Base-by-base conservation (phyloP, 2,797 vertebrate genomes). In the Liparis tanakae region DNA sequence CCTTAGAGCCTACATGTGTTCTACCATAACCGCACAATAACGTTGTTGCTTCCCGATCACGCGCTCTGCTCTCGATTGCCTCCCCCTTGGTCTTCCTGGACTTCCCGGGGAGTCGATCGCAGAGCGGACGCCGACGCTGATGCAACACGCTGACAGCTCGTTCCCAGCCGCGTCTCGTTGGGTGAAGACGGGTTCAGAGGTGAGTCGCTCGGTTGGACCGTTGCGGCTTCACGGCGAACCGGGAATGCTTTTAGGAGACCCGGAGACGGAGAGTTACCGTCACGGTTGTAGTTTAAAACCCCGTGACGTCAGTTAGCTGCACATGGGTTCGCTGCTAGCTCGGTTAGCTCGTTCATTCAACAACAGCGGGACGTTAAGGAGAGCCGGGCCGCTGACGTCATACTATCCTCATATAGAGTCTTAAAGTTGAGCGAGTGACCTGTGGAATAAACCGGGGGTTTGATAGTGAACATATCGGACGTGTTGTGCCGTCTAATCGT, bases 71-170 rank as follows among this genome's bases (percentile, higher is more conserved):
- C 58, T 92, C 84, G 83, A 88, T 85, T 91, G 74, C 76, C 91
- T 79, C 69, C 1, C 5, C 78, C n/a, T n/a, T n/a, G n/a, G n/a
- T n/a, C n/a, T n/a, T n/a, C n/a, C 85, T 82, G 68, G 4, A 43
- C 41, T 25, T 30, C 14, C 0, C 0, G 1, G 17, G 33, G 25
- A 83, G 34, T 88, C 73, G 84, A 91, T 67, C 17, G 30, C 83
- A 66, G 90, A 92, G 78, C 66, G 0, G 17, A 1, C 10, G 57
- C 55, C 48, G 18, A n/a, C 74, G 92, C 94, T 95, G 94, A 95
- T 91, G 94, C 93, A 95, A 95, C 85, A 56, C 62, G 62, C 33
- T 82, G 80, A 80, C 91, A 80, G 77, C 0, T 81, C 44, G 20
- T 8, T 25, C 33, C 65, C 30, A 8, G 25, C 36, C 58, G 33